Conservation (phyloP, 2,797 vertebrate genomes). For the Syngnathus acus region DNA sequence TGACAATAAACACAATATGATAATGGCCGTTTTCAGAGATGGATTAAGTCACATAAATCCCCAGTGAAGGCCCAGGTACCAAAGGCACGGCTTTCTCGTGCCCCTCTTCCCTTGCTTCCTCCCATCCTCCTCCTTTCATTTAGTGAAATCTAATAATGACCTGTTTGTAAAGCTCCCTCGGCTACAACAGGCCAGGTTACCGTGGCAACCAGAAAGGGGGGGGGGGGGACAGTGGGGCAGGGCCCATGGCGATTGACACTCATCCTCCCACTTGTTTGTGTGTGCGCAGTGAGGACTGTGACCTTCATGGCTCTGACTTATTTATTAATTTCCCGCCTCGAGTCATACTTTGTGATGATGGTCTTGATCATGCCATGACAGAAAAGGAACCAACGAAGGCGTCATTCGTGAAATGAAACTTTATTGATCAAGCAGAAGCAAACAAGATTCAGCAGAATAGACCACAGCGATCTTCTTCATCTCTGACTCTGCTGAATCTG, state of each 20-base stretch:
- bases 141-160: conserved; percentile 5
- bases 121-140: neutral
- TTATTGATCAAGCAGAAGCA: conserved; percentile 5
- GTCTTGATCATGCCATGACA: neutral
- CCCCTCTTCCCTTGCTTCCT: neutral
- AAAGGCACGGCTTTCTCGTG: neutral
- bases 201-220: conserved; percentile 34
- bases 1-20: neutral
- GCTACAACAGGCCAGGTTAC: conserved; percentile 81
- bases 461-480: neutral
- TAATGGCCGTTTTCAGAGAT: neutral
- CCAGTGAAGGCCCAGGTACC: neutral
- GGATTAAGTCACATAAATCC: neutral
- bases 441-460: neutral
- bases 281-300: conserved; percentile 25
- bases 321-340: neutral
- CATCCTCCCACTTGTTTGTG: conserved; percentile 55
- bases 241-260: conserved; percentile 55
- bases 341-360: neutral
- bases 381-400: neutral
- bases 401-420: neutral
- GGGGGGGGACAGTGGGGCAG: conserved; percentile 26
- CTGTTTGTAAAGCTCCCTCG: conserved; percentile 4
- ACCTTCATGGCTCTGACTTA: conserved; percentile 46
- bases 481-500: neutral